Evolutionary conservation across 2,888 invertebrate species (phyloP), one percentile per base, ranked within the genome.

Genomic region (Antitype chi): DNA sequence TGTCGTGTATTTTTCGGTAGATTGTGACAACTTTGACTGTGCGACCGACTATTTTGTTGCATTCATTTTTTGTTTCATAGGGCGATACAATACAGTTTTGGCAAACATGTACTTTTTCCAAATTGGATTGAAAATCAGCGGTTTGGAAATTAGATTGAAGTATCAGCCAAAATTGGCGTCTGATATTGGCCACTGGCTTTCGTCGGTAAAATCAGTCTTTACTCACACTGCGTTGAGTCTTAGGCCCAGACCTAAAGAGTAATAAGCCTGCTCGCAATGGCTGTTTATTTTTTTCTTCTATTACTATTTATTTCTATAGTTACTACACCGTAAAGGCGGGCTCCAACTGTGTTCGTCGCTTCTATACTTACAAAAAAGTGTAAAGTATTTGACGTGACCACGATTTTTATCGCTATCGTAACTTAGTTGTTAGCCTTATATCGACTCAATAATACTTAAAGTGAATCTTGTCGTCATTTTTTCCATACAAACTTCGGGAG

Each of bases 341-440:
- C 55, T 70, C 81, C 62, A 52, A 64, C 76, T 60, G 55, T 38
- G 73, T 52, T 55, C 32, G 55, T 53, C 59, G 63, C 70, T 84
- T 57, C 62, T n/a, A 52, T 67, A 25, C 47, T 66, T 60, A 69
- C 23, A 83, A 85, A 76, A 81, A 81, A 64, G 73, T 83, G 73
- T 83, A 64, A 76, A 76, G 8, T 53, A 70, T 67, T 84, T 69
- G 15, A 69, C 38, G 28, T 66, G 47, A 38, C 64, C 53, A 1
- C 55, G 11, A 64, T 68, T 20, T 82, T 70, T 72, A 68, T 70
- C n/a, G 32, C 28, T 13, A 49, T 72, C 23, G 62, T 72, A 70
- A 70, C 62, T 70, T 59, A 55, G 52, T 47, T 57, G 66, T 70
- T 38, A 53, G 20, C 60, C 66, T 64, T 62, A 57, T 49, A 72